phyloP scores from a whole-genome alignment of 2,888 invertebrate species.

The Dichetophora obliterata region DNA sequence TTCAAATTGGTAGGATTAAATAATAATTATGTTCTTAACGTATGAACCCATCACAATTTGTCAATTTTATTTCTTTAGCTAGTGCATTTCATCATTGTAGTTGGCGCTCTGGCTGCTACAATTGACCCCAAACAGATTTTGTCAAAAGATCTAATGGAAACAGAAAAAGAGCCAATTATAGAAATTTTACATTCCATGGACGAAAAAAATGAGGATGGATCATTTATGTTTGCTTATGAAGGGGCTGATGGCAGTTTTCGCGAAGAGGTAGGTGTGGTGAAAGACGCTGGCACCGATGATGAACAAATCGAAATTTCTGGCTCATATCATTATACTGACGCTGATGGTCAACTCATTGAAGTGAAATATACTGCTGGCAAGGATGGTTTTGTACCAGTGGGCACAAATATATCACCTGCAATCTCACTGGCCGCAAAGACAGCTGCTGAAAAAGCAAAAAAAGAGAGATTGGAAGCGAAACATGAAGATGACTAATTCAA shows the following conservation, averaged over 20 bases:
- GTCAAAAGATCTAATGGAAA: background rate
- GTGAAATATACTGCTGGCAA: conserved; percentile 67
- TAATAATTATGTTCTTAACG: background rate
- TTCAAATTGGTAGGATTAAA: conserved; percentile 30
- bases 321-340: conserved; percentile 66
- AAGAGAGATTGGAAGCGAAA: background rate
- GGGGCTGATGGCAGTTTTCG: conserved; percentile 61
- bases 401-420: conserved; percentile 60
- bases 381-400: conserved; percentile 66
- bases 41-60: background rate
- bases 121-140: background rate
- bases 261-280: conserved; percentile 57
- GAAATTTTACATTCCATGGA: conserved; percentile 35
- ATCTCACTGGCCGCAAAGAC: conserved; percentile 47
- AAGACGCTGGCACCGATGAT: conserved; percentile 62
- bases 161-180: background rate
- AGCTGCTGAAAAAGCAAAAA: background rate
- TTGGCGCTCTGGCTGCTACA: conserved; percentile 11
- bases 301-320: conserved; percentile 61
- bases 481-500: too few relatives aligned
- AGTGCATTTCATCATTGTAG: conserved; percentile 11
- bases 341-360: conserved; percentile 60
- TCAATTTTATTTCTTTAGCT: background rate
- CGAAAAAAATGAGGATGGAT: conserved; percentile 58
- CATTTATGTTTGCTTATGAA: conserved; percentile 61